Percentiles rank a stretch among this genome's conserved stretches.
Evolutionary conservation across 2,113 vertebrate genomes (phyloP).

Genomic region (Saccopteryx leptura): DNA sequence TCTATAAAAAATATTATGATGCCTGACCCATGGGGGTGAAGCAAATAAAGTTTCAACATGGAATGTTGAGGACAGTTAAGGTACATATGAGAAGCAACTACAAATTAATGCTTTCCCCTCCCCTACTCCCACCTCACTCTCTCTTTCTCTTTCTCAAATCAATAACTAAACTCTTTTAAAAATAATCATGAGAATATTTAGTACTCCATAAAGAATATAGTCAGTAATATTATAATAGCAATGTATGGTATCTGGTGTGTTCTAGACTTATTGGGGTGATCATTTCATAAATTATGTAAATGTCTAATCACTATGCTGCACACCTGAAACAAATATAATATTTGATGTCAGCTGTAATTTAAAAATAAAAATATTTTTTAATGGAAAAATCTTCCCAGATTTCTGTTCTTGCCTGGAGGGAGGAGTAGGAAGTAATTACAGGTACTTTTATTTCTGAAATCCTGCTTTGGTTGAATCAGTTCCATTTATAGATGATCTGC

Average conservation of each 20-base stretch:
- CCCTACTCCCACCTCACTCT: no score
- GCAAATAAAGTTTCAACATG: no score
- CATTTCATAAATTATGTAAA: neutral
- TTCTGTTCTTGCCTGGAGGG: neutral
- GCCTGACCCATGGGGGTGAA: no score
- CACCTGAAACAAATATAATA: neutral
- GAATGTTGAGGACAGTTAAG: no score
- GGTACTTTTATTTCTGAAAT: constrained; percentile 4
- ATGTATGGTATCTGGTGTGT: neutral
- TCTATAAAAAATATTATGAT: neutral
- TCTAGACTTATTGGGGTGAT: neutral
- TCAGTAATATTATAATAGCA: neutral
- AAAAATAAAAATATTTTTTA: neutral
- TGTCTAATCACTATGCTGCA: neutral
- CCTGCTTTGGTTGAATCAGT: neutral
- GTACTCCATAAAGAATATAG: neutral
- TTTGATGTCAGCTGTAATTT: neutral
- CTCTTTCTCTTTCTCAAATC: no score
- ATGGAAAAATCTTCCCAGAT: neutral
- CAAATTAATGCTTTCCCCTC: no score
- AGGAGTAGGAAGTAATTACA: neutral
- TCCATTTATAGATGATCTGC: neutral
- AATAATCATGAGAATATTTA: neutral
- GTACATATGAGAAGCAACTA: no score
- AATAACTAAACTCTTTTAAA: neutral